Evolutionary conservation across 2,113 vertebrate species (phyloP), one percentile per base, ranked within the genome.

Genomic region (Colius striatus): DNA sequence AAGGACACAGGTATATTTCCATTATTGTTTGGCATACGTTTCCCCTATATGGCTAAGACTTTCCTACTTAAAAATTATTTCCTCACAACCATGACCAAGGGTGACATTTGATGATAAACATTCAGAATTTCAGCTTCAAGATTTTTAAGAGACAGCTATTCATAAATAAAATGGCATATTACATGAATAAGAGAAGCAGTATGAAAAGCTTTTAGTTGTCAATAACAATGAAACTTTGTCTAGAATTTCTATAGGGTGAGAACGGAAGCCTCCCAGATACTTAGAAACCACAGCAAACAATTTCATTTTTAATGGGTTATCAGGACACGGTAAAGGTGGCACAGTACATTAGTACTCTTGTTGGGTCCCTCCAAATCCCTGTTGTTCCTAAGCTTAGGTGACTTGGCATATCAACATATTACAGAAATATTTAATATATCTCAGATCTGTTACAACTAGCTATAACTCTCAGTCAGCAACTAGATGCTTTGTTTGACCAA

Each of bases 101-200:
- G 6, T 76, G 50, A 45, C 12, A 34, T 29, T 58, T 29, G 0
- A 10, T n/a, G 13, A 45, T 16, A 80, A 63, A 65, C 0, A 0
- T 48, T 38, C 23, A 57, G 67, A 84, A 76, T 81, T 91, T 86
- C 68, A 79, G 25, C 48, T 65, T 88, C 48, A 29, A 45, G 67
- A 57, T 29, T 61, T 94, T 91, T 66, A 65, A 76, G 77, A 91
- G 45, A 77, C 50, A 80, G 22, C 45, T 84, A 61, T 65, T 45
- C 23, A 61, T 16, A 84, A 58, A 76, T 34, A 36, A 90, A 84
- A n/a, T 19, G 4, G 8, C 7, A 36, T 55, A 50, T 55, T 47
- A 50, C 19, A 13, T 5, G 30, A 32, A 12, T 34, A 80, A 84
- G 19, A 67, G 29, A 76, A 38, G 16, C 13, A 63, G 20, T 20